Conservation (phyloP, 2,113 vertebrate species). For the Aphelocoma coerulescens region DNA sequence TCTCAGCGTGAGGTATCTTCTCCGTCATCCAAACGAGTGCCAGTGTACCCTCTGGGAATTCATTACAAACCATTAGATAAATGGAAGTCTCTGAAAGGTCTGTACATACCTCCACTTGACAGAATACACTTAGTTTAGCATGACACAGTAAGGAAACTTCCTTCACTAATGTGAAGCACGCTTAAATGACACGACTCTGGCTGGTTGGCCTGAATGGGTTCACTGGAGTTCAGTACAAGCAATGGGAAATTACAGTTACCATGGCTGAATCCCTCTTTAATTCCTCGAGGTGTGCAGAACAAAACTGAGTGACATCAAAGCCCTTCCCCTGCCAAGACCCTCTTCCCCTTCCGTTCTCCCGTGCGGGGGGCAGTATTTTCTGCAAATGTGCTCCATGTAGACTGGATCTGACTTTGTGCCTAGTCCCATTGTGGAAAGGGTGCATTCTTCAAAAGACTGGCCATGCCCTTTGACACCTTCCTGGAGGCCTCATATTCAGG, state of each 20-base stretch:
- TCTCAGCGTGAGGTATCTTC: constrained; percentile 72
- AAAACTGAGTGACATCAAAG: constrained; percentile 71
- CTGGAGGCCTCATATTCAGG: constrained; percentile 77
- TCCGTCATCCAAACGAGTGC: constrained; percentile 64
- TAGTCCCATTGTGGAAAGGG: constrained; percentile 78
- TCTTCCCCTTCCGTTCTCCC: constrained; percentile 71
- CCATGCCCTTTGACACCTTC: constrained; percentile 75
- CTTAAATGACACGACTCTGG: constrained; percentile 62
- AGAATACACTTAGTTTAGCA: constrained; percentile 74
- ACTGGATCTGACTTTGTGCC: constrained; percentile 77
- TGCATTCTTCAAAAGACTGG: constrained; percentile 76
- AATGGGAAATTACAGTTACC: constrained; percentile 65
- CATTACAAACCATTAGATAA: constrained; percentile 61
- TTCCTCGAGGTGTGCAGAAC: constrained; percentile 68
- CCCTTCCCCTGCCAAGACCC: constrained; percentile 73
- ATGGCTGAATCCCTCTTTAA: constrained; percentile 71
- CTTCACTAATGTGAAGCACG: constrained; percentile 66
- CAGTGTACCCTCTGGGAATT: constrained; percentile 67
- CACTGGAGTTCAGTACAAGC: constrained; percentile 67
- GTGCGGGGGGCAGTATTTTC: constrained; percentile 65
- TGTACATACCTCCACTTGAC: constrained; percentile 67
- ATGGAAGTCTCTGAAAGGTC: constrained; percentile 67
- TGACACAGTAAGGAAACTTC: constrained; percentile 70
- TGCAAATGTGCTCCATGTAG: constrained; percentile 76
- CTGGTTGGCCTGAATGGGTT: constrained; percentile 64